These are phyloP conservation scores for Theodoxus fluviatilis DNA, from an alignment of 2,888 invertebrate genomes.

Conservation along the genomic window DNA sequence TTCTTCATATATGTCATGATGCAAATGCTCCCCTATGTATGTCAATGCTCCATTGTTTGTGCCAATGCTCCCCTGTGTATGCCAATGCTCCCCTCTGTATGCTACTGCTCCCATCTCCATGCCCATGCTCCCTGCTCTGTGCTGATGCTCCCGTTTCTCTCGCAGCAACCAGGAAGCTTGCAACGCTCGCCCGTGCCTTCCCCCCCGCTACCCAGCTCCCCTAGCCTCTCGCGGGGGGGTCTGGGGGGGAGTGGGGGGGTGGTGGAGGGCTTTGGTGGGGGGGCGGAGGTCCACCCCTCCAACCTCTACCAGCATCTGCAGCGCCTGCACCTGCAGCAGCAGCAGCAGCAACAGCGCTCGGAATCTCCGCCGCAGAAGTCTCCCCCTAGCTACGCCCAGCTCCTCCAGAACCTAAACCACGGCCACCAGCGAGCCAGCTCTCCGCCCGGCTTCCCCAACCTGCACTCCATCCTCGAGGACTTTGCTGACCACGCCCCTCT, in stretches of 20 bases:
- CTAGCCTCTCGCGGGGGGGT: constrained; percentile 36
- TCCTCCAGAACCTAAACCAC: constrained; percentile 42
- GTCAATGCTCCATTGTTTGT: too few species aligned
- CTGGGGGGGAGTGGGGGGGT: background rate
- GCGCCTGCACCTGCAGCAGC: constrained; percentile 64
- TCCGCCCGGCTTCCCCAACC: constrained; percentile 61
- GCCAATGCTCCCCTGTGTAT: too few species aligned
- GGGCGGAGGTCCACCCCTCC: constrained; percentile 58
- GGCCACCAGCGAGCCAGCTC: constrained; percentile 56
- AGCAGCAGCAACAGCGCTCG: too few species aligned
- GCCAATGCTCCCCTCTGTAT: too few species aligned
- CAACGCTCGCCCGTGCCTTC: constrained; percentile 50
- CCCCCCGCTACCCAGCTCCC: constrained; percentile 49
- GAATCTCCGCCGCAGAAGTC: constrained; percentile 46
- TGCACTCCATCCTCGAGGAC: constrained; percentile 65
- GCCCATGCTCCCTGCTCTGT: too few species aligned
- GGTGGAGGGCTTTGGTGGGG: constrained; percentile 19
- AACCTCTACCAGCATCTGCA: constrained; percentile 67
- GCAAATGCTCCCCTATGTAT: too few species aligned
- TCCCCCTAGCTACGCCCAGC: too few species aligned
- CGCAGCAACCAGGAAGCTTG: too few species aligned
- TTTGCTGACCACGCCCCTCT: constrained; percentile 39
- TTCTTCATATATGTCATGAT: too few species aligned
- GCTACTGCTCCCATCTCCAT: too few species aligned
- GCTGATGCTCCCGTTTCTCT: too few species aligned